Evolutionary conservation across 2,113 vertebrate genomes (phyloP).

Genomic region (Indri indri): DNA sequence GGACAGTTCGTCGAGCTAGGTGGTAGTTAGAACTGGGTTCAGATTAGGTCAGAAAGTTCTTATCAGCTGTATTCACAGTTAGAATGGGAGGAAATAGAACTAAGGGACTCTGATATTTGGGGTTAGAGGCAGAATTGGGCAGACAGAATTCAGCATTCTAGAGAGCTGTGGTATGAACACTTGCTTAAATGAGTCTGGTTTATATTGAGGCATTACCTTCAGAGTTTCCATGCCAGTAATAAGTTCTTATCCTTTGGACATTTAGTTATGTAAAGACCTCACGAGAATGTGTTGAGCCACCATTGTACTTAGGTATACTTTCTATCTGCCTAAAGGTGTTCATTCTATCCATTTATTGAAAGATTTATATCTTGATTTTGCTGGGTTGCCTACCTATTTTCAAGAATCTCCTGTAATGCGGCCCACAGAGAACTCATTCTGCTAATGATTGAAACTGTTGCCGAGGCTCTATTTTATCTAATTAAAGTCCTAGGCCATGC

Average conservation of each 20-base stretch:
- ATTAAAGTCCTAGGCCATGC: not conserved
- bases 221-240: not conserved
- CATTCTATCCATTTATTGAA: not conserved
- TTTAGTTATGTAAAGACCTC: not conserved
- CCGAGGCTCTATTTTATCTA: not conserved
- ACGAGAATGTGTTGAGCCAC: not conserved
- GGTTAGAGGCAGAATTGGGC: not conserved
- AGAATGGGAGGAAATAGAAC: not conserved
- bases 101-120: too few relatives aligned
- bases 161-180: not conserved
- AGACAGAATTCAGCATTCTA: not conserved
- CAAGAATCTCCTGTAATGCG: not conserved
- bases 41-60: not conserved
- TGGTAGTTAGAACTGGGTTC: not conserved
- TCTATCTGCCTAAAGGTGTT: not conserved
- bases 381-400: not conserved
- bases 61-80: not conserved
- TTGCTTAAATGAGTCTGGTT: not conserved
- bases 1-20: not conserved
- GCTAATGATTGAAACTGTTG: not conserved
- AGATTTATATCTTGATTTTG: not conserved
- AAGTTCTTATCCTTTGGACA: not conserved
- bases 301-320: not conserved
- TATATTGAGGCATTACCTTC: not conserved
- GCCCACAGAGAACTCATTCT: not conserved